Evolutionary conservation across 2,797 vertebrate genomes (phyloP).

Genomic region (Peromyscus nudipes): DNA sequence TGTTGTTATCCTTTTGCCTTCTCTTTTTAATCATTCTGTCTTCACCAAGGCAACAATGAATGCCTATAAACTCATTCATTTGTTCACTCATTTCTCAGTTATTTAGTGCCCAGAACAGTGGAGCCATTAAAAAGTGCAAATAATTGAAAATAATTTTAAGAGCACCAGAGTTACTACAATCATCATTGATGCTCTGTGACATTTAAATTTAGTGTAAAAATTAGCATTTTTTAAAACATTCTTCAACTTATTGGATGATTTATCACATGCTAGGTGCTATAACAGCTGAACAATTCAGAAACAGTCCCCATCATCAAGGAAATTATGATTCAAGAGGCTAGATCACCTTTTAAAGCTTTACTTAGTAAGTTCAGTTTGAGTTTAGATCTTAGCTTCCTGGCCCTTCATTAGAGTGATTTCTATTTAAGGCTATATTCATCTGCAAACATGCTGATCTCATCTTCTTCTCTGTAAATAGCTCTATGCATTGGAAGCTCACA

Average conservation of each 20-base stretch:
- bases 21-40: background rate
- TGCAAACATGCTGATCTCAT: background rate
- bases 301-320: background rate
- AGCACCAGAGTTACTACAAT: background rate
- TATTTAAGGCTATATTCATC: background rate
- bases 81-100: background rate
- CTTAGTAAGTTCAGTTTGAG: background rate
- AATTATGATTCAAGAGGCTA: background rate
- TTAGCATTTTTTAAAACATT: background rate
- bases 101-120: background rate
- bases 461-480: background rate
- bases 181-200: background rate
- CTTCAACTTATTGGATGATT: background rate
- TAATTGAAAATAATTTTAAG: background rate
- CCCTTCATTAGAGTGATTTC: background rate
- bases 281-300: background rate
- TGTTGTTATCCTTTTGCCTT: background rate
- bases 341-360: background rate
- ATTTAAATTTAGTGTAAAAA: conserved; percentile 18
- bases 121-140: background rate
- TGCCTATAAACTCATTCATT: background rate
- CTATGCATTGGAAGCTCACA: background rate
- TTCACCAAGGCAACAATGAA: background rate
- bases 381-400: background rate
- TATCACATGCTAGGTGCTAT: background rate